Evolutionary conservation across 2,797 vertebrate genomes (phyloP).

Genomic region (Luscinia luscinia): DNA sequence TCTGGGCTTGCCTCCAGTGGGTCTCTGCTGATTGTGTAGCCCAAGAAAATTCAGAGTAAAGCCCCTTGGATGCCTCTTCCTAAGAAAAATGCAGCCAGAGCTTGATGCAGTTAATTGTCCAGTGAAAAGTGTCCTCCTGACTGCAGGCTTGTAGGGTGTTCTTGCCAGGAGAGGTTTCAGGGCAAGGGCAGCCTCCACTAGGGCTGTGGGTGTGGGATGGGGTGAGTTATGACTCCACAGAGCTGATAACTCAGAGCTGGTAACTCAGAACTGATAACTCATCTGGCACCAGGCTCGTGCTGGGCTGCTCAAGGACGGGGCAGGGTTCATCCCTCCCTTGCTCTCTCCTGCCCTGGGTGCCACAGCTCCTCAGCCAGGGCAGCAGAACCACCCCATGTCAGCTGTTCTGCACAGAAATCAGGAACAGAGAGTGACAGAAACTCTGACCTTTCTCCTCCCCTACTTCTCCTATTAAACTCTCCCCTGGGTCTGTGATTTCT

Average conservation of each 20-base stretch:
- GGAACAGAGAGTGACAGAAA: neutral
- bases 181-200: neutral
- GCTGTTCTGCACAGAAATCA: neutral
- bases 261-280: neutral
- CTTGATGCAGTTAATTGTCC: neutral
- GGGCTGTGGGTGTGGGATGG: neutral
- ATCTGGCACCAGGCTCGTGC: neutral
- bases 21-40: neutral
- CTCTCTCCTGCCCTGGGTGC: neutral
- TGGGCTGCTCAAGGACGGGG: neutral
- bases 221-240: neutral
- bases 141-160: neutral
- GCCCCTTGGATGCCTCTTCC: neutral
- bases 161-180: neutral
- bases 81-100: neutral
- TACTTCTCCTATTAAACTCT: neutral
- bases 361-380: neutral
- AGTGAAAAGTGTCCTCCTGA: neutral
- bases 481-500: neutral
- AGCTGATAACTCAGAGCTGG: neutral
- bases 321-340: neutral
- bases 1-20: neutral
- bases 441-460: neutral
- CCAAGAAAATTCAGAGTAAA: neutral
- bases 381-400: rapidly evolving